Percentiles rank a stretch among this genome's conserved stretches.
Conservation (phyloP, 2,113 vertebrate genomes). For the Fregetta grallaria region DNA sequence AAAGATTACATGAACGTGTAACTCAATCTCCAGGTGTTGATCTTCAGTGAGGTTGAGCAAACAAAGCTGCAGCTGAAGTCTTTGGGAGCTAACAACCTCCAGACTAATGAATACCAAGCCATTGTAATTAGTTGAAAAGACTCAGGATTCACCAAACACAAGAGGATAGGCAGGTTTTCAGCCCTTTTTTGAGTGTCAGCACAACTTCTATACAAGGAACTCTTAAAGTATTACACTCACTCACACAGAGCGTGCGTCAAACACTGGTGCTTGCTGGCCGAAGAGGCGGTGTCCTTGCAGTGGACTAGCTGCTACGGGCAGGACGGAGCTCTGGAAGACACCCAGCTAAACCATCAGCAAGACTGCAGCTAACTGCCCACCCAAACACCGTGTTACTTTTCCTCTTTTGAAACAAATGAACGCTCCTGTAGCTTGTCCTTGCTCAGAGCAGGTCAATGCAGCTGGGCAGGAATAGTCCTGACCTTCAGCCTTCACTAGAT, state of each 20-base stretch:
- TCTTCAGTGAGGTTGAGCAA: background rate
- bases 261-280: accelerated
- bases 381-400: background rate
- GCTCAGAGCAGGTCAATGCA: background rate
- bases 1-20: background rate
- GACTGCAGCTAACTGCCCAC: too few relatives aligned
- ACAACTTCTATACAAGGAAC: background rate
- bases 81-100: background rate
- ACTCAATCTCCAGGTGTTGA: background rate
- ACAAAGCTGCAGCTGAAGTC: background rate
- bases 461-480: background rate
- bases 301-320: accelerated
- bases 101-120: background rate
- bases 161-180: accelerated
- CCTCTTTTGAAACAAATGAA: background rate
- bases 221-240: background rate
- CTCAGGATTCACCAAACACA: background rate
- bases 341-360: background rate
- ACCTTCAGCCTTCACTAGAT: background rate
- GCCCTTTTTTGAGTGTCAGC: background rate
- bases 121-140: background rate
- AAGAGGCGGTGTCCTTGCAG: background rate
- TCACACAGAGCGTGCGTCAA: background rate
- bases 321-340: background rate
- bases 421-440: background rate